Evolutionary conservation across 2,797 vertebrate species (phyloP).

Genomic region (Limosa lapponica): DNA sequence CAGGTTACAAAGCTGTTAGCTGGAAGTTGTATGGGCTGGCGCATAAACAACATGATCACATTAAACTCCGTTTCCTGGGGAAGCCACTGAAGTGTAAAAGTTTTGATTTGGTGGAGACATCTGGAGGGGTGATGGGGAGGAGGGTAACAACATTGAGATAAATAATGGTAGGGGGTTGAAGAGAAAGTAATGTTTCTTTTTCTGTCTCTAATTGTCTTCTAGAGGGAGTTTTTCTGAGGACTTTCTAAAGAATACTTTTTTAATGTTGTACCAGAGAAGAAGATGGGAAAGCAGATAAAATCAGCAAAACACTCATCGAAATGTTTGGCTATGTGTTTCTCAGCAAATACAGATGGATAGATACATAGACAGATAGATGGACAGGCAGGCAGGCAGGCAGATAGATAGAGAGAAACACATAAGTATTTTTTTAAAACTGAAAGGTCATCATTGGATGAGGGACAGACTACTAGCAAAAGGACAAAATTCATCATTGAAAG

Average conservation of each 20-base stretch:
- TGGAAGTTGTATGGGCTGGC: neutral
- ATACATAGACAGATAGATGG: neutral
- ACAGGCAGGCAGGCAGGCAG: neutral
- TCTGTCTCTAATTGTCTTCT: neutral
- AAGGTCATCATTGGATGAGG: neutral
- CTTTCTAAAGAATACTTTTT: neutral
- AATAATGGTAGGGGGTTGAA: neutral
- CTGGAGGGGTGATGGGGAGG: neutral
- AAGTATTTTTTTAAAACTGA: neutral
- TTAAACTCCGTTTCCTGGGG: neutral
- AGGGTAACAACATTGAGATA: neutral
- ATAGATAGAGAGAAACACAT: accelerated
- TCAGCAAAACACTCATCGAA: neutral
- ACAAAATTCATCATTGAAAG: neutral
- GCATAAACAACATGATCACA: constrained; percentile 33
- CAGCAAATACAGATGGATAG: neutral
- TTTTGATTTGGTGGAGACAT: constrained; percentile 37
- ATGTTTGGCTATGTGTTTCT: neutral
- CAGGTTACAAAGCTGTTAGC: constrained; percentile 46
- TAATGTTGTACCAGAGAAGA: neutral
- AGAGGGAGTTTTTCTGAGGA: neutral
- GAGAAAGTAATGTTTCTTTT: neutral
- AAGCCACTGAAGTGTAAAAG: constrained; percentile 1
- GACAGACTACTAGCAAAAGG: neutral
- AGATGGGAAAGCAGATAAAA: neutral